Base-by-base conservation (phyloP, 2,888 invertebrate species). In the Pristionchus arcanus region DNA sequence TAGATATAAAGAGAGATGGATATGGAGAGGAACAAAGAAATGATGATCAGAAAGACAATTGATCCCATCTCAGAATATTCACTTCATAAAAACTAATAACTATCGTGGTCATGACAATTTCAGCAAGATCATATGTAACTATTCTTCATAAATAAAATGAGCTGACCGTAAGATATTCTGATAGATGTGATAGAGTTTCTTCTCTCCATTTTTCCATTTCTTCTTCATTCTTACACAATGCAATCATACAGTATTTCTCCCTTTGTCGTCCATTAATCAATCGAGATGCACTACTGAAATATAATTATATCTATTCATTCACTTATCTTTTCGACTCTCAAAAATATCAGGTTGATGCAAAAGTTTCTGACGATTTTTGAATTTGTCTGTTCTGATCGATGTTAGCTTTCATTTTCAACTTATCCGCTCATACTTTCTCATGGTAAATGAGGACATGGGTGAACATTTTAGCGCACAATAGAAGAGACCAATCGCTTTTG, bases 191-290 rank as follows among this genome's bases (percentile, higher is more conserved):
- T 25, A 83, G 21, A 16, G 66, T 86, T 1, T 25, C 28, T n/a
- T 86, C 37, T 28, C 63, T 63, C 86, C 86, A 86, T 63, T 37
- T 53, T n/a, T 16, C n/a, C 21, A 55, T n/a, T 37, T 86, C 86
- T 31, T 86, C 86, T 86, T 66, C 86, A 34, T 63, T 63, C 42
- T 37, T 86, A 63, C 59, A 86, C 49, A 87, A 53, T 28, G 71
- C 4, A 19, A 87, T n/a, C 9, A 87, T 25, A 53, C 87, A 87
- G 19, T 71, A 53, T 53, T 87, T 87, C 59, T 87, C 87, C 53
- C 87, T 42, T 25, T 87, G 87, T 49, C 87, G 42, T n/a, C 87
- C 87, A 53, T 87, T 71, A 9, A 87, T 28, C 49, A 87, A 49
- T 49, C 59, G 87, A 87, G 71, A 37, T 9, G 86, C 66, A 15